phyloP scores from a whole-genome alignment of 2,797 vertebrate genomes.

The Crax fasciolata region DNA sequence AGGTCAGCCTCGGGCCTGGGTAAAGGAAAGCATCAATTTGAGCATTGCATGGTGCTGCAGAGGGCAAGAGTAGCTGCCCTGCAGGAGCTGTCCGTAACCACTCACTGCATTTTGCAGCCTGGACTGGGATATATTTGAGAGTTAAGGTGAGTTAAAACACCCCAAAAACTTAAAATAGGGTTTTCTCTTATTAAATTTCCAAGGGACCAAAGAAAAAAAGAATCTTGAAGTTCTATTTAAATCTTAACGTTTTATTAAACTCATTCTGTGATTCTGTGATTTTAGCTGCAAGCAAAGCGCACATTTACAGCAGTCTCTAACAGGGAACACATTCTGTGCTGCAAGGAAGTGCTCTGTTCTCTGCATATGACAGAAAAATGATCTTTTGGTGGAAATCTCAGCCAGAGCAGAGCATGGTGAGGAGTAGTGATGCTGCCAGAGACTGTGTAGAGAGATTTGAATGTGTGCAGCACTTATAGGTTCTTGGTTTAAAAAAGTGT shows the following conservation, averaged over 20 bases:
- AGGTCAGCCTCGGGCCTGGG: background rate
- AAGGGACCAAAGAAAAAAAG: background rate
- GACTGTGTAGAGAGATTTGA: background rate
- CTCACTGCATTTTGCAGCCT: background rate
- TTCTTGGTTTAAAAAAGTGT: background rate
- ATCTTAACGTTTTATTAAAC: too few species aligned
- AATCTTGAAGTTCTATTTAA: background rate
- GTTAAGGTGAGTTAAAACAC: background rate
- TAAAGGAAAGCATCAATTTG: background rate
- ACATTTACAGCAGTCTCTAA: background rate
- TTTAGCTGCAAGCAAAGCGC: background rate
- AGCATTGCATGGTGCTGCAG: background rate
- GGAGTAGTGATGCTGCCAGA: background rate
- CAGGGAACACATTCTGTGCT: background rate
- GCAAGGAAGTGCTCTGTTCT: background rate
- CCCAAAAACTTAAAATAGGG: background rate
- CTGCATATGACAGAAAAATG: background rate
- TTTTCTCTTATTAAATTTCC: background rate
- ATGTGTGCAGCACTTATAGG: background rate
- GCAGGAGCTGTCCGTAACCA: background rate
- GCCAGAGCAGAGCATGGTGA: rapidly evolving
- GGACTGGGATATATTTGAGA: background rate
- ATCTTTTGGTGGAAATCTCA: background rate
- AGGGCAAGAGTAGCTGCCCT: rapidly evolving
- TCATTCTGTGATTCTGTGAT: background rate